A percentile compares a stretch with the other conserved stretches of the same genome.
Conservation (phyloP, 2,797 vertebrate species). For the Macropodus opercularis region DNA sequence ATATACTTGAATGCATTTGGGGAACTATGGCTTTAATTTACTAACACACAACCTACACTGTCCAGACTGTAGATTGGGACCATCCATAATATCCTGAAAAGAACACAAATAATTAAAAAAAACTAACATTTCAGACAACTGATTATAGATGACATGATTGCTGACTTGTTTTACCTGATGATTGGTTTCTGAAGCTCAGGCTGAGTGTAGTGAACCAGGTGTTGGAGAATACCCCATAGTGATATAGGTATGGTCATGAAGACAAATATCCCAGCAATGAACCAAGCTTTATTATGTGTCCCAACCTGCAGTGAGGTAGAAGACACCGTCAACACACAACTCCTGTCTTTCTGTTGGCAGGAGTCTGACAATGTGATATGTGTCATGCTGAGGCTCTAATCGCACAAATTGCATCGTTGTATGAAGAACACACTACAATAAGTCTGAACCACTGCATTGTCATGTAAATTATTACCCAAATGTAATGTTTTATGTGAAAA, state of each 20-base stretch:
- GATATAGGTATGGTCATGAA: conserved; percentile 97
- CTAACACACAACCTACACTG: conserved; percentile 88
- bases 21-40: not conserved
- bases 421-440: too few relatives aligned
- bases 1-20: too few relatives aligned
- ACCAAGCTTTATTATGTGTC: conserved; percentile 96
- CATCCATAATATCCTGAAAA: conserved; percentile 96
- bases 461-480: too few relatives aligned
- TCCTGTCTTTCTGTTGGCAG: too few relatives aligned
- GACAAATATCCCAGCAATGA: conserved; percentile 97
- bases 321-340: conserved; percentile 6
- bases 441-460: too few relatives aligned
- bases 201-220: conserved; percentile 97
- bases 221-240: conserved; percentile 96
- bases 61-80: conserved; percentile 99
- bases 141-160: not conserved
- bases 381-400: too few relatives aligned
- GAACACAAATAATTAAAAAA: not conserved
- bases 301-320: conserved; percentile 82
- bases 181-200: conserved; percentile 98
- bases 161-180: conserved; percentile 87
- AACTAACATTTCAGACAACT: not conserved
- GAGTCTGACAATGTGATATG: too few relatives aligned
- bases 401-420: too few relatives aligned
- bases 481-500: too few relatives aligned